These are phyloP conservation scores for Sarcoramphus papa DNA, from an alignment of 2,797 vertebrate species.

Conservation along the genomic window DNA sequence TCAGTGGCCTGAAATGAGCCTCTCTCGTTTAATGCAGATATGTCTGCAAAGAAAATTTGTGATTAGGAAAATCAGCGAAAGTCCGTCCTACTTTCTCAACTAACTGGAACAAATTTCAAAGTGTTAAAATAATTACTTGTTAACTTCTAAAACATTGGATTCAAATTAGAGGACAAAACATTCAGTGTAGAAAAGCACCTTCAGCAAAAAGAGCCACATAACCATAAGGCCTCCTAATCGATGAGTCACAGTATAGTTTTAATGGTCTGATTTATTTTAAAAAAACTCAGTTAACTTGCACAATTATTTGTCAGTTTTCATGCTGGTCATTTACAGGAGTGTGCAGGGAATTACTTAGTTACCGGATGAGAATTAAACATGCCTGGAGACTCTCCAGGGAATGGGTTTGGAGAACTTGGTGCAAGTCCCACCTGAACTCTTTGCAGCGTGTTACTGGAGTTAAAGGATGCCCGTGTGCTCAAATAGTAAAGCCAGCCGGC, in stretches of 20 bases:
- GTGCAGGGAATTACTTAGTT: background rate
- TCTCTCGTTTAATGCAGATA: background rate
- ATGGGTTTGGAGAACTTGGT: background rate
- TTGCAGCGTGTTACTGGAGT: background rate
- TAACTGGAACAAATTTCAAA: background rate
- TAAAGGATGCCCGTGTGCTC: background rate
- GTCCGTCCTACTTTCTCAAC: background rate
- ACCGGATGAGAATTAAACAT: background rate
- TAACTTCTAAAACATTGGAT: background rate
- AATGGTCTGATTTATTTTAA: background rate
- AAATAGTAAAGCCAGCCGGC: background rate
- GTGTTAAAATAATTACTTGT: background rate
- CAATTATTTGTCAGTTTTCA: background rate
- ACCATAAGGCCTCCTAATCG: background rate
- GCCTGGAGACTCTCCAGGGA: background rate
- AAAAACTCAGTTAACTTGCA: background rate
- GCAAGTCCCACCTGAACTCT: background rate
- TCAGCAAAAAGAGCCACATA: constrained; percentile 33
- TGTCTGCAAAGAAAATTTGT: background rate
- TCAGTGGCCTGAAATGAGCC: background rate
- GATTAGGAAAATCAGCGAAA: background rate
- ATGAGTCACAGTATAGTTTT: background rate
- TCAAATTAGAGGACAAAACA: background rate
- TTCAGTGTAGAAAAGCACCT: background rate
- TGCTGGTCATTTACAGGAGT: background rate